phyloP scores from a whole-genome alignment of 2,797 vertebrate genomes.

The Petrocephalus schoutedeni region DNA sequence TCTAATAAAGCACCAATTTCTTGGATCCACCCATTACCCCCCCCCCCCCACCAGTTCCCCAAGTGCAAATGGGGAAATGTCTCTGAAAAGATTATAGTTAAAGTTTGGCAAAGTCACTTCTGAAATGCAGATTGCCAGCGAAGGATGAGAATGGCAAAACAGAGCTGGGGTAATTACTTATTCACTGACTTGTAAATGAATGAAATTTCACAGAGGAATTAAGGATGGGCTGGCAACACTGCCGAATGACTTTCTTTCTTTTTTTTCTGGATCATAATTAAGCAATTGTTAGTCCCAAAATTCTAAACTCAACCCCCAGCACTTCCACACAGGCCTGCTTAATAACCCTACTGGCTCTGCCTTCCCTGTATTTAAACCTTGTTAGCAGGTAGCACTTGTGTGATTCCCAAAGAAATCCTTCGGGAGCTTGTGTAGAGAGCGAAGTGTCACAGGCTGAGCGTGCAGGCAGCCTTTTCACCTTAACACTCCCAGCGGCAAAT shows the following conservation, averaged over 20 bases:
- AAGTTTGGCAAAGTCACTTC: slow-evolving; percentile 5
- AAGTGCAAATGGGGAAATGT: neutral
- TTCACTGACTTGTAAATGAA: slow-evolving; percentile 25
- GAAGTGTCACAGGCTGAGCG: neutral
- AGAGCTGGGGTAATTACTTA: neutral
- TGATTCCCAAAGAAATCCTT: neutral
- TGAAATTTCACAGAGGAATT: slow-evolving; percentile 29
- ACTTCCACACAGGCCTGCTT: slow-evolving; percentile 8
- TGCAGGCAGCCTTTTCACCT: neutral
- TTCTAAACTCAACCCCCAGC: slow-evolving; percentile 42
- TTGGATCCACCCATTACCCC: neutral
- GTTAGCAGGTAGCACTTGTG: slow-evolving; percentile 1
- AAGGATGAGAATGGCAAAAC: neutral
- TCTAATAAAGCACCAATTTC: neutral
- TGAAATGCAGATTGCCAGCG: neutral
- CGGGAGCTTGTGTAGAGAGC: neutral
- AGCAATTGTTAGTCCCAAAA: slow-evolving; percentile 37
- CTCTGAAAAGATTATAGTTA: neutral
- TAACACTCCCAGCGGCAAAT: neutral
- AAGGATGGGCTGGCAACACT: slow-evolving; percentile 30
- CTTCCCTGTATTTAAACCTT: slow-evolving; percentile 9
- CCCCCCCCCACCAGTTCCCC: no score
- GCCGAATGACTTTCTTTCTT: slow-evolving; percentile 17
- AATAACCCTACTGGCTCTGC: slow-evolving; percentile 1
- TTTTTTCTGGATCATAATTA: slow-evolving; percentile 35